Evolutionary conservation across 2,113 vertebrate species (phyloP), one percentile per base, ranked within the genome.

Genomic region (Isichthys henryi): DNA sequence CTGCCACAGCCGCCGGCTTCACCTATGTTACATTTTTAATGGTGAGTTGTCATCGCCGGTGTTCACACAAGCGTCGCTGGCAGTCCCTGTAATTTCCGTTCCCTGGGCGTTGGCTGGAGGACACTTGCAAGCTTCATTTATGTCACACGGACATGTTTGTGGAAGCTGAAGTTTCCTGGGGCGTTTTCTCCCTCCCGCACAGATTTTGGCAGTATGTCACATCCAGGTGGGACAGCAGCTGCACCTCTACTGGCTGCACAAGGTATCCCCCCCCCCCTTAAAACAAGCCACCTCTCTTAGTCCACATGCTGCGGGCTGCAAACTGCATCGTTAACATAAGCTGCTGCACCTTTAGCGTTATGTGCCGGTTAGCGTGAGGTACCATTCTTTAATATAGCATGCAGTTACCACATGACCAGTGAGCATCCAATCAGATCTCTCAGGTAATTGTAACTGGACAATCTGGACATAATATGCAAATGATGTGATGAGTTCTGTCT

Each of bases 241-340:
- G 93, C 98, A 98, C 91, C 95, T 99, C n/a, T 97, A 97, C 95
- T 99, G 98, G 98, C 95, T 98, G 90, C 98, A 99, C 95, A 99
- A 99, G 98, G 98, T 99, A 94, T n/a, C n/a, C 39, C 39, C 39
- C 92, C 21, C 5, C 52, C 56, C 21, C 48, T 17, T 52, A 6
- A 77, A 4, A 46, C 21, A 13, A 23, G 43, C 35, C 21, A 5
- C 77, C 77, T 45, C 77, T 45, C 31, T 45, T 82, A 45, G 77
- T 17, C 9, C 2, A 7, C 39, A 15, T 35, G 3, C 39, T 82
- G 10, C 31, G 45, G 5, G 13, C n/a, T 15, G 5, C 31, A 19
- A 23, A 19, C 5, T 23, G 80, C 15, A 1, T 5, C 39, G 35
- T 19, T 80, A 80, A 10, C 58, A 58, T 23, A 62, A 9, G 23